phyloP scores from a whole-genome alignment of 1,140 invertebrate genomes.

The Archegozetes longisetosus region DNA sequence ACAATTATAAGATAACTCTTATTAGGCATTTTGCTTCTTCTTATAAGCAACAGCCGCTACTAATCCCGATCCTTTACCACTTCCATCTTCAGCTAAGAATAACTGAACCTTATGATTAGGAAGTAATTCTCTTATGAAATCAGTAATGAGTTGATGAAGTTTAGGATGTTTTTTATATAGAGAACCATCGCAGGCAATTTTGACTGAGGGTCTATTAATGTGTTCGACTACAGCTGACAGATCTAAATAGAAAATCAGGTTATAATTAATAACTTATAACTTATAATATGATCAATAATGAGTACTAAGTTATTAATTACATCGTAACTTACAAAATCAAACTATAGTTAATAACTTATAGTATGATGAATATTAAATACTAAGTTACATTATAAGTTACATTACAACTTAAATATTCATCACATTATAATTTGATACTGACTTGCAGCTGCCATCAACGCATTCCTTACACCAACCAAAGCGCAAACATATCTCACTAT shows the following conservation, averaged over 20 bases:
- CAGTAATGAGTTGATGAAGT: conserved; percentile 50
- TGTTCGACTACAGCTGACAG: conserved; percentile 49
- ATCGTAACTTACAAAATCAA: no score
- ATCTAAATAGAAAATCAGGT: conserved; percentile 30
- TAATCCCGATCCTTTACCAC: conserved; percentile 57
- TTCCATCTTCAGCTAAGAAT: conserved; percentile 56
- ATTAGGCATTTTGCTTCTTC: neutral
- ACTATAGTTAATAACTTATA: no score
- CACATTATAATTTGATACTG: neutral
- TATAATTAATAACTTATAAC: neutral
- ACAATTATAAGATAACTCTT: no score
- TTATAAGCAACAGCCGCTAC: conserved; percentile 46
- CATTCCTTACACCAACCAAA: conserved; percentile 55
- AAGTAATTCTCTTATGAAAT: conserved; percentile 47
- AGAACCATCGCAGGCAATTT: conserved; percentile 71
- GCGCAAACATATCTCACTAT: conserved; percentile 60
- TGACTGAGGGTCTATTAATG: conserved; percentile 46
- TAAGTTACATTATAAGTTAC: no score
- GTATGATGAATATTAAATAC: no score
- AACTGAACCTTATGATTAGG: conserved; percentile 40
- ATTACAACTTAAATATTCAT: no score
- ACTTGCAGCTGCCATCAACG: conserved; percentile 51
- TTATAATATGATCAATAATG: neutral
- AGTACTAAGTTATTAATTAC: neutral
- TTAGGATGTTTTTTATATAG: conserved; percentile 69